Evolutionary conservation across 2,888 invertebrate genomes (phyloP).

Genomic region (Trilocha varians): DNA sequence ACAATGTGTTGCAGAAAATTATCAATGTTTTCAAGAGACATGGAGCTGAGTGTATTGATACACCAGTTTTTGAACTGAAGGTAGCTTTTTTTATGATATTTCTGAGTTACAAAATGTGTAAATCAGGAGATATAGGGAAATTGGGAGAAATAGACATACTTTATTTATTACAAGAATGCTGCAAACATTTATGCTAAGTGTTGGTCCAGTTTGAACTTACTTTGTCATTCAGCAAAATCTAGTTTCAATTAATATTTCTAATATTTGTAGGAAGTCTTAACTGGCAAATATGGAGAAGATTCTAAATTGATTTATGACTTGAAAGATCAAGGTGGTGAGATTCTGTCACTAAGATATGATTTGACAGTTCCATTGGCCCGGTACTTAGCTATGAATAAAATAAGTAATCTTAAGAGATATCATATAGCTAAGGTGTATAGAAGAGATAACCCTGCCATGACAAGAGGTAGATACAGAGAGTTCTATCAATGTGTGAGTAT

Average conservation of each 20-base stretch:
- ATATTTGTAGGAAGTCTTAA: conserved; percentile 87
- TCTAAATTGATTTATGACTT: conserved; percentile 98
- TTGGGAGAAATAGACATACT: no score
- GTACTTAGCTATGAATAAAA: conserved; percentile 98
- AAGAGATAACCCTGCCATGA: conserved; percentile 97
- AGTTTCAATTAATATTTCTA: conserved; percentile 3
- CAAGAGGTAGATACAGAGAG: conserved; percentile 95
- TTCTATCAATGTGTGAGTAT: conserved; percentile 98
- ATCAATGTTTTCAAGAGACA: conserved; percentile 93
- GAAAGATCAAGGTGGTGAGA: conserved; percentile 98
- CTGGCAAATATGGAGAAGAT: conserved; percentile 99
- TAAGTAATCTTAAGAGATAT: conserved; percentile 93
- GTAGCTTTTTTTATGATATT: no score
- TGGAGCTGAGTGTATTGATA: conserved; percentile 98
- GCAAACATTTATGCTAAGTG: no score
- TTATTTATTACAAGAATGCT: no score
- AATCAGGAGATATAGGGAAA: no score
- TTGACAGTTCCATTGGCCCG: conserved; percentile 98
- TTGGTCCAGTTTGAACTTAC: no score
- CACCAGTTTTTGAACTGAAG: conserved; percentile 97
- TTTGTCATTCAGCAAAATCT: no score
- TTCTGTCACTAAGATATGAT: conserved; percentile 96
- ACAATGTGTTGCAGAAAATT: conserved; percentile 89
- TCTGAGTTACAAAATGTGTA: no score
- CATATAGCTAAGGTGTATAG: conserved; percentile 99